Evolutionary conservation across 2,888 invertebrate genomes (phyloP).

Genomic region (Matsumyia berberina): DNA sequence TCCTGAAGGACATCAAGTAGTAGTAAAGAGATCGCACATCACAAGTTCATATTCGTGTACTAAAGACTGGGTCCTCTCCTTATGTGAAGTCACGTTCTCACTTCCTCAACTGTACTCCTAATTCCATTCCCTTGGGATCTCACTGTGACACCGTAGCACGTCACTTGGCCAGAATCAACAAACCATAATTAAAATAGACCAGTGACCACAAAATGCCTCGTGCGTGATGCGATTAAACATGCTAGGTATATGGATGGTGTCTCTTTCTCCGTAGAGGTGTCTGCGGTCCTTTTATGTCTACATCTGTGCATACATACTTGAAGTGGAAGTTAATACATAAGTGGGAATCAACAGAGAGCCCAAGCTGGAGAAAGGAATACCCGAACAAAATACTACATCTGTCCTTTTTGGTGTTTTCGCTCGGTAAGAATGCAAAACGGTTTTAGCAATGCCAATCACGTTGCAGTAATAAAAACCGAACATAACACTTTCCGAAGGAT

Average conservation of each 20-base stretch:
- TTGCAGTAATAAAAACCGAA: slow-evolving; percentile 69
- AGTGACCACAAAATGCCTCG: slow-evolving; percentile 48
- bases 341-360: slow-evolving; percentile 35
- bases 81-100: not conserved
- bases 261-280: not conserved
- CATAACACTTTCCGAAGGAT: slow-evolving; percentile 68
- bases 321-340: slow-evolving; percentile 15
- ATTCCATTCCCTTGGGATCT: not conserved
- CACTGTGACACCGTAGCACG: not conserved
- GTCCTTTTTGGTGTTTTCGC: not conserved
- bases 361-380: too few species aligned
- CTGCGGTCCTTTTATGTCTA: slow-evolving; percentile 11
- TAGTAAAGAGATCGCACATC: too few species aligned
- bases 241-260: slow-evolving; percentile 6
- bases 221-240: slow-evolving; percentile 66
- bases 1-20: too few species aligned
- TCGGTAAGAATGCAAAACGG: slow-evolving; percentile 33
- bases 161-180: slow-evolving; percentile 32
- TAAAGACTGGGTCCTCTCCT: not conserved
- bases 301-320: slow-evolving; percentile 12
- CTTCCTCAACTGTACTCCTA: not conserved
- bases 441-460: slow-evolving; percentile 68
- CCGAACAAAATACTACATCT: slow-evolving; percentile 1
- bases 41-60: too few species aligned
- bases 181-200: slow-evolving; percentile 37